Percentiles rank a stretch among this genome's conserved stretches.
These are phyloP conservation scores for Cardiocondyla obscurior DNA, from an alignment of 1,140 invertebrate genomes.

Conservation along the genomic window DNA sequence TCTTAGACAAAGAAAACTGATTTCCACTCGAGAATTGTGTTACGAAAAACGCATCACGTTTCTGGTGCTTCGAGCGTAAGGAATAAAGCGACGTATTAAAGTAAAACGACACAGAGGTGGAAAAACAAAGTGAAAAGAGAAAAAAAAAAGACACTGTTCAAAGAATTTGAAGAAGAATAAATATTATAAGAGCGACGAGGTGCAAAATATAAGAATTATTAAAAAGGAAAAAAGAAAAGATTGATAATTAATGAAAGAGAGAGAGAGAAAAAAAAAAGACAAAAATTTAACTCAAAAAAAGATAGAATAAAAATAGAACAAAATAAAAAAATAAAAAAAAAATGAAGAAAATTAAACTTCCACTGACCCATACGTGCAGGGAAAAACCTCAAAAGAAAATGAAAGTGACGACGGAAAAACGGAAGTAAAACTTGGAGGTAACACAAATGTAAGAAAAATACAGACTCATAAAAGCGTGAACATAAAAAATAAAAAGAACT, in stretches of 20 bases:
- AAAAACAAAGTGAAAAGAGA: slow-evolving; percentile 3
- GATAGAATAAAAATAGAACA: background rate
- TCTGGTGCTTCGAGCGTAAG: background rate
- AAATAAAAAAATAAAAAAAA: background rate
- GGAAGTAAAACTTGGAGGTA: background rate
- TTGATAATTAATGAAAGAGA: background rate
- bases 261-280: background rate
- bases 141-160: too few relatives aligned
- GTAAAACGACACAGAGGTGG: background rate
- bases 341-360: background rate
- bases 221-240: background rate
- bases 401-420: background rate
- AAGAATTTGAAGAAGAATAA: background rate
- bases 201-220: background rate
- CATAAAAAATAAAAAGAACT: background rate
- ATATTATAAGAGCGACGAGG: background rate
- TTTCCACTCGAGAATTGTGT: slow-evolving; percentile 37
- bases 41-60: slow-evolving; percentile 48
- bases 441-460: background rate
- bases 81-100: slow-evolving; percentile 10
- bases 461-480: background rate
- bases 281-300: background rate
- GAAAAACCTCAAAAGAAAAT: background rate
- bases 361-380: background rate
- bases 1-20: slow-evolving; percentile 46